Evolutionary conservation across 1,140 invertebrate genomes (phyloP).

Genomic region (Arctopsyche grandis): DNA sequence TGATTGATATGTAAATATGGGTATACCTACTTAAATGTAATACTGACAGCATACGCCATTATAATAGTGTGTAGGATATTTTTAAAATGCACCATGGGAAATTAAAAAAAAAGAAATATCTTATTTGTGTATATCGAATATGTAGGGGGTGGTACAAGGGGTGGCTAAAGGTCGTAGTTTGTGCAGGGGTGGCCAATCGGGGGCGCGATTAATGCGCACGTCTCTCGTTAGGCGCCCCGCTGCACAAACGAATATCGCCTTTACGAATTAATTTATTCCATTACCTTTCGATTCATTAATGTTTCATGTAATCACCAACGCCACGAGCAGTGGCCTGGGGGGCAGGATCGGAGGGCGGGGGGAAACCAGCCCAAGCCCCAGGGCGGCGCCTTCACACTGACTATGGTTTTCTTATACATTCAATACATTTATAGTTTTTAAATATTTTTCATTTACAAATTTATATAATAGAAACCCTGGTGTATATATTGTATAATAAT

Average conservation of each 20-base stretch:
- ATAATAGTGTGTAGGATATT: no score
- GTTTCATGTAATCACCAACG: slow-evolving; percentile 60
- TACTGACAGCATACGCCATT: no score
- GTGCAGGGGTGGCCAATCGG: background rate
- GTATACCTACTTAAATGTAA: no score
- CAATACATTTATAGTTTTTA: no score
- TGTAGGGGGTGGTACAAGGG: no score
- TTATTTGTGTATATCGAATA: no score
- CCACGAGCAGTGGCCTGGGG: slow-evolving; percentile 22
- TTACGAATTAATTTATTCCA: slow-evolving; percentile 65
- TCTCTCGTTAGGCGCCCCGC: background rate
- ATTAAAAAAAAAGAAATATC: no score
- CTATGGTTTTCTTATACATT: no score
- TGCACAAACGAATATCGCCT: slow-evolving; percentile 57
- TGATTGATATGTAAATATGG: no score
- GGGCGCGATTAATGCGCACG: slow-evolving; percentile 17
- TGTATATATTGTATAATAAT: background rate
- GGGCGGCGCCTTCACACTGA: background rate
- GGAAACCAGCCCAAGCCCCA: background rate
- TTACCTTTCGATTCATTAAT: slow-evolving; percentile 64
- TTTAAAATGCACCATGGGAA: no score
- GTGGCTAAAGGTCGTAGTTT: no score
- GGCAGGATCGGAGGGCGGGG: background rate
- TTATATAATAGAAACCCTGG: background rate
- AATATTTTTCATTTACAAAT: no score